These are phyloP conservation scores for Eptesicus fuscus DNA, from an alignment of 2,113 vertebrate species.

Conservation along the genomic window DNA sequence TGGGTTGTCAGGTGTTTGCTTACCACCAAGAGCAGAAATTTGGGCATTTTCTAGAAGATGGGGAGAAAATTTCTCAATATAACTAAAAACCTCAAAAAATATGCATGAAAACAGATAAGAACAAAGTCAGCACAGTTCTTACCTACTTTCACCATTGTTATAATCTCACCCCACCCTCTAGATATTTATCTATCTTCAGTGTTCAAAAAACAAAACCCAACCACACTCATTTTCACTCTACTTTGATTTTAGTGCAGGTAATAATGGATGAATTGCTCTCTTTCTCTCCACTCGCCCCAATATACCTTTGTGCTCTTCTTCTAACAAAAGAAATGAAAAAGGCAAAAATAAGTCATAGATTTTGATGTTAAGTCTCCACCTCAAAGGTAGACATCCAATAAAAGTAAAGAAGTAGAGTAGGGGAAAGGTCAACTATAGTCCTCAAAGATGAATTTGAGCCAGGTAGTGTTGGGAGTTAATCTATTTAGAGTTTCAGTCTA, in stretches of 20 bases:
- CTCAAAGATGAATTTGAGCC: background rate
- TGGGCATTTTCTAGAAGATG: background rate
- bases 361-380: background rate
- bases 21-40: background rate
- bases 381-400: conserved; percentile 8
- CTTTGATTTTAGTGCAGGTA: background rate
- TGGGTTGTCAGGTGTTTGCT: background rate
- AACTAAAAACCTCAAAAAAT: background rate
- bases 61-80: background rate
- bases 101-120: background rate
- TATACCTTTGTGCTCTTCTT: background rate
- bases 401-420: background rate
- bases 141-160: background rate
- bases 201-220: background rate
- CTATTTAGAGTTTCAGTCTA: conserved; percentile 16
- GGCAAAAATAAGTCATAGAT: background rate
- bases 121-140: background rate
- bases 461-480: background rate
- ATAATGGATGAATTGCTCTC: background rate
- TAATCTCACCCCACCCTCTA: background rate
- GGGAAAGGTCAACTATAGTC: background rate
- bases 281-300: background rate
- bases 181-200: background rate
- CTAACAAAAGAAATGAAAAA: conserved; percentile 3
- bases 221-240: background rate